phyloP scores from a whole-genome alignment of 2,797 vertebrate genomes.

The Centroberyx gerrardi region DNA sequence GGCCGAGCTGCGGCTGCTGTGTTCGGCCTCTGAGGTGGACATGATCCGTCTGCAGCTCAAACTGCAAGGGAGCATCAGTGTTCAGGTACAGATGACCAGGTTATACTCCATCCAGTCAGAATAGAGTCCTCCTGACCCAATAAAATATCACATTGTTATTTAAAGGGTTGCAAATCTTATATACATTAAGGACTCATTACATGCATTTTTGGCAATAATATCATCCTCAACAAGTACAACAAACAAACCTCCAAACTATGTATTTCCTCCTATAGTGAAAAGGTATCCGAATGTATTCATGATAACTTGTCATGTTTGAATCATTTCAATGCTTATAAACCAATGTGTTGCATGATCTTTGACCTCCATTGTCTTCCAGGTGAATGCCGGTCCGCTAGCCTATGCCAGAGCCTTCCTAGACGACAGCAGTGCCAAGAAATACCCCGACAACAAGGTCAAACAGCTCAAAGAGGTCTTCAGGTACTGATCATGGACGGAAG shows the following conservation, averaged over 20 bases:
- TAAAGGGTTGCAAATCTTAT: too few relatives aligned
- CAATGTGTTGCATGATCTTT: not conserved
- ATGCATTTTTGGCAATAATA: too few relatives aligned
- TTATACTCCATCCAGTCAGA: too few relatives aligned
- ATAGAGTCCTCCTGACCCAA: too few relatives aligned
- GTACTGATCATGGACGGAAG: conserved; percentile 77
- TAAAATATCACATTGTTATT: too few relatives aligned
- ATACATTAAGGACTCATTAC: too few relatives aligned
- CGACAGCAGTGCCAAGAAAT: conserved; percentile 93
- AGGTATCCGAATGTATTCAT: too few relatives aligned
- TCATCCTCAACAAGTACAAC: too few relatives aligned
- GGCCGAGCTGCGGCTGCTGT: conserved; percentile 91
- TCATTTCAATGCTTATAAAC: too few relatives aligned
- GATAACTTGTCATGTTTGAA: too few relatives aligned
- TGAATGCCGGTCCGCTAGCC: conserved; percentile 96
- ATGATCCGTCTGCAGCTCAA: conserved; percentile 98
- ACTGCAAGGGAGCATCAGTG: conserved; percentile 94
- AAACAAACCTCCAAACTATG: too few relatives aligned
- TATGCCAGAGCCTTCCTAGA: conserved; percentile 97
- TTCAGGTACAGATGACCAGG: conserved; percentile 62
- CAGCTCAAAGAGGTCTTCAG: conserved; percentile 98
- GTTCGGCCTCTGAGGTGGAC: conserved; percentile 93
- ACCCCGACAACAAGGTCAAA: conserved; percentile 98
- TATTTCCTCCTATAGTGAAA: too few relatives aligned
- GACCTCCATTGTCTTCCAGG: conserved; percentile 77